Evolutionary conservation across 2,113 vertebrate species (phyloP), one percentile per base, ranked within the genome.

Genomic region (Guaruba guarouba): DNA sequence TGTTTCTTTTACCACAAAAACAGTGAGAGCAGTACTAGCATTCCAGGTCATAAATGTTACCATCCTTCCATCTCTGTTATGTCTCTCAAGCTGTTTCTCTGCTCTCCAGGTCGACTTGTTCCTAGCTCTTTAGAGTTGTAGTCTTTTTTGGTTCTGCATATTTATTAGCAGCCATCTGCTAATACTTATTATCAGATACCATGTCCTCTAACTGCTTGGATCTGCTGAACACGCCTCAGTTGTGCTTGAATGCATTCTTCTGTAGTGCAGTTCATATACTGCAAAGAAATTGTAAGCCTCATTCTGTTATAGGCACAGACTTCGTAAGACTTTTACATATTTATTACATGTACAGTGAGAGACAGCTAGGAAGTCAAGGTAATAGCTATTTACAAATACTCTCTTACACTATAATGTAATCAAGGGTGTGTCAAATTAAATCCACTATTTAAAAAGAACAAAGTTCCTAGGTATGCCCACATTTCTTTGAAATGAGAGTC

Each of bases 11-110:
- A 11, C 48, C 46, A 24, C 46, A 55, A 64, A 35, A 76, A 23
- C 11, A 25, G 10, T 17, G 49, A 61, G 33, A 78, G 8, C 20
- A 17, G 19, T 10, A 37, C 24, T 0, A 0, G 61, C 2, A 0
- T 25, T 73, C 17, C 27, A 46, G 46, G 33, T 7, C 43, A 68
- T 75, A 31, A 79, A 82, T 5, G 17, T 39, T 86, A 19, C 41
- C 11, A 4, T 49, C 55, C 73, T 86, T 79, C 29, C n/a, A 43
- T 27, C 63, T 51, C 37, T 61, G 3, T 77, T 89, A 23, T 6
- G 4, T n/a, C 27, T n/a, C 27, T 54, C 49, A 43, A 46, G 20
- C 61, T 44, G 13, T 35, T 51, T 75, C 35, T 86, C 37, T 85
- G 52, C 41, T 95, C 12, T 85, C 31, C 37, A 33, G 31, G 27